phyloP scores from a whole-genome alignment of 2,888 invertebrate species.

The Limnephilus lunatus region DNA sequence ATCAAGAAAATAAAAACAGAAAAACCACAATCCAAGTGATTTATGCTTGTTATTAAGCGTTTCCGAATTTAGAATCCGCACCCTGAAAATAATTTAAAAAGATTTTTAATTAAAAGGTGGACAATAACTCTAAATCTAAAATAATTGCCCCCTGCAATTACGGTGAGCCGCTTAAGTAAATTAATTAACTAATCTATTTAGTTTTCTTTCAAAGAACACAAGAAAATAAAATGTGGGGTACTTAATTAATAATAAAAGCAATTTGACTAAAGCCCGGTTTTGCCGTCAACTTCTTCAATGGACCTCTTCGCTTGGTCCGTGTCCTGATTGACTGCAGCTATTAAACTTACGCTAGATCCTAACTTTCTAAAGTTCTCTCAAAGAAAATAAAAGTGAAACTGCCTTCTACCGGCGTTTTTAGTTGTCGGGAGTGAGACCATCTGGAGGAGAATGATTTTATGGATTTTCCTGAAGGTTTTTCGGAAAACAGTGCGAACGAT shows the following conservation, averaged over 20 bases:
- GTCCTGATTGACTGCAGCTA: constrained; percentile 17
- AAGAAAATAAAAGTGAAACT: neutral
- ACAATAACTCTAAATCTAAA: neutral
- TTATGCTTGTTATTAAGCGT: neutral
- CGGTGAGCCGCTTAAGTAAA: neutral
- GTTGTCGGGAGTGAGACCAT: neutral
- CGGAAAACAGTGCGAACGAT: neutral
- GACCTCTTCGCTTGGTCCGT: neutral
- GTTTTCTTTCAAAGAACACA: neutral
- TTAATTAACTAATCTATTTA: neutral
- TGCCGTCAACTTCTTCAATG: neutral
- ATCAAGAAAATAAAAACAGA: neutral
- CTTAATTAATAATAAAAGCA: constrained; percentile 7
- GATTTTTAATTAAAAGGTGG: neutral
- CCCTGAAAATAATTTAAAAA: no score
- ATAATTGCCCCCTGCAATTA: neutral
- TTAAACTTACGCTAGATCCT: constrained; percentile 15
- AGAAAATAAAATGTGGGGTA: constrained; percentile 26
- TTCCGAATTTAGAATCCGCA: neutral
- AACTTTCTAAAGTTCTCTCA: neutral
- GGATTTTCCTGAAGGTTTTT: neutral
- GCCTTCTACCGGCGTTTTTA: neutral
- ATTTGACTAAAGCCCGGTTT: constrained; percentile 19
- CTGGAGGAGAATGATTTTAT: neutral
- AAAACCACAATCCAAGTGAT: neutral